Percentiles rank a stretch among this genome's conserved stretches.
Conservation (phyloP, 2,888 invertebrate species). For the Helleia helle region DNA sequence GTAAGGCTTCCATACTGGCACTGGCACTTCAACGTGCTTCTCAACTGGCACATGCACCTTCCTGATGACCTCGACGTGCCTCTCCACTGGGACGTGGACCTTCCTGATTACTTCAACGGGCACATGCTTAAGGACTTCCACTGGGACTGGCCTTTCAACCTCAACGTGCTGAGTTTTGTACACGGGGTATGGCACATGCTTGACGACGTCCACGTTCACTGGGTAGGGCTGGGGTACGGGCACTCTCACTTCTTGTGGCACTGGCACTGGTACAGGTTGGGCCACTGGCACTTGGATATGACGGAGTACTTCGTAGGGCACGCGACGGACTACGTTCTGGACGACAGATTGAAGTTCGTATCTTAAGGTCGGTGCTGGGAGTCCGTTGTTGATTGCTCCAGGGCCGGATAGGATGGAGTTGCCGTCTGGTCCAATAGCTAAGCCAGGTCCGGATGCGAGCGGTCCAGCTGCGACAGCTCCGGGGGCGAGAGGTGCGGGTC, state of each 20-base stretch:
- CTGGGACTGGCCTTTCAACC: constrained; percentile 58
- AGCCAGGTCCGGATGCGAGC: neutral
- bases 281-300: constrained; percentile 56
- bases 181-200: constrained; percentile 61
- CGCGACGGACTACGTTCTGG: constrained; percentile 55
- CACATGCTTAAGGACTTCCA: constrained; percentile 53
- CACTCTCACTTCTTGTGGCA: constrained; percentile 54
- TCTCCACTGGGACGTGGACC: constrained; percentile 54
- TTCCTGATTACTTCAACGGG: constrained; percentile 59
- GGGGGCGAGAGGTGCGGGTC: constrained; percentile 7
- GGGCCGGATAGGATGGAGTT: constrained; percentile 44
- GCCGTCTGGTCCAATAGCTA: constrained; percentile 28
- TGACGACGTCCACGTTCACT: constrained; percentile 57
- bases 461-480: constrained; percentile 11
- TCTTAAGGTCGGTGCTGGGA: constrained; percentile 31
- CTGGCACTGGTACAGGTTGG: constrained; percentile 51
- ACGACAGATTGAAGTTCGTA: constrained; percentile 62
- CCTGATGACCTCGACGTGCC: constrained; percentile 61
- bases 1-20: constrained; percentile 62
- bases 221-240: constrained; percentile 65
- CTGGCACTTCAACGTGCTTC: constrained; percentile 59
- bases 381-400: constrained; percentile 37
- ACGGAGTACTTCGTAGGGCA: constrained; percentile 60
- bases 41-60: constrained; percentile 56
- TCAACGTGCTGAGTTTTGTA: constrained; percentile 58